Percentiles rank a stretch among this genome's conserved stretches.
phyloP scores from a whole-genome alignment of 2,113 vertebrate genomes.

The Mohoua ochrocephala region DNA sequence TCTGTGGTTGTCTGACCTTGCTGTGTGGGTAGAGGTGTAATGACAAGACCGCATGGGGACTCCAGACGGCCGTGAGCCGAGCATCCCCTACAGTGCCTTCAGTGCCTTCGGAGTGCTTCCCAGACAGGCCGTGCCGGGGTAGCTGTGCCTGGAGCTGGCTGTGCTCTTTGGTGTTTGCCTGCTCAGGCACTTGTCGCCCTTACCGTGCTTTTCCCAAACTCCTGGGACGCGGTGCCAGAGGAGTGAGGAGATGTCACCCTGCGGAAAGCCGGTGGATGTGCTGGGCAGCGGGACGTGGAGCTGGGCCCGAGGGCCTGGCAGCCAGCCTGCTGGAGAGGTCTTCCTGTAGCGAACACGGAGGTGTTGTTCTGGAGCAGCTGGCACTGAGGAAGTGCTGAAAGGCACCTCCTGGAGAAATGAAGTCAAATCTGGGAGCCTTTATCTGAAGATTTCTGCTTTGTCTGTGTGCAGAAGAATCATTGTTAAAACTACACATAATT shows the following conservation, averaged over 20 bases:
- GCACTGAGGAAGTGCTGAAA: not conserved
- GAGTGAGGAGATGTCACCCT: rapidly evolving
- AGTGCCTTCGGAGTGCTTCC: rapidly evolving
- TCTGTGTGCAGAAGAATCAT: not conserved
- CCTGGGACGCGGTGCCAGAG: rapidly evolving
- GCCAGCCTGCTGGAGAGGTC: not conserved
- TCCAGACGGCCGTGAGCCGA: rapidly evolving
- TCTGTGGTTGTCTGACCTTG: not conserved
- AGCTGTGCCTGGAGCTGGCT: not conserved
- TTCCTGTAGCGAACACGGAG: not conserved
- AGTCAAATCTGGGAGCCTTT: not conserved
- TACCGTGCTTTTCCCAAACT: not conserved
- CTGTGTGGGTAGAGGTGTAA: not conserved
- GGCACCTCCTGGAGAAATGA: not conserved
- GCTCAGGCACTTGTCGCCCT: not conserved
- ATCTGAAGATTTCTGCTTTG: not conserved
- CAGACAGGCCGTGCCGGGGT: not conserved
- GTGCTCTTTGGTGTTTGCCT: not conserved
- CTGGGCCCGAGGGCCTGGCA: not conserved
- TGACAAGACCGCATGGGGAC: not conserved
- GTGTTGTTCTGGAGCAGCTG: not conserved
- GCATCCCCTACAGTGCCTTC: not conserved
- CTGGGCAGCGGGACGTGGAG: not conserved
- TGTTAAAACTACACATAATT: not conserved
- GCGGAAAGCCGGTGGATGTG: rapidly evolving